Evolutionary conservation across 2,888 invertebrate genomes (phyloP).

Genomic region (Spialia ferax): DNA sequence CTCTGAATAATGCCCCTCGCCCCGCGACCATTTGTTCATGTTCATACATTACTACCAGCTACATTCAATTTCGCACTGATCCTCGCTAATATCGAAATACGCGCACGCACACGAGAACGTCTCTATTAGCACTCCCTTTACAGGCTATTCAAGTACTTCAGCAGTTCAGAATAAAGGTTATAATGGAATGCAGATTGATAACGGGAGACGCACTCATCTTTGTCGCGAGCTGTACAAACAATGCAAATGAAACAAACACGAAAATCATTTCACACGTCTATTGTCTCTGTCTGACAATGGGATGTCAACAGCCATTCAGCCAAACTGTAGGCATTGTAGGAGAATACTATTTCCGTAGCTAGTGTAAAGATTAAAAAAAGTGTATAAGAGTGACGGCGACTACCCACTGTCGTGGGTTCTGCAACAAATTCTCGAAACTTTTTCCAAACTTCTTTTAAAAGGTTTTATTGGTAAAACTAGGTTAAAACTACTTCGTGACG

Average conservation of each 20-base stretch:
- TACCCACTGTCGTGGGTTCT: conserved; percentile 26
- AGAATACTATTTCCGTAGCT: conserved; percentile 49
- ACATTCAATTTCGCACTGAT: conserved; percentile 40
- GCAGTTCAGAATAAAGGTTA: conserved; percentile 33
- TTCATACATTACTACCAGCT: conserved; percentile 36
- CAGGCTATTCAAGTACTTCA: conserved; percentile 12
- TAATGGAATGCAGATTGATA: conserved; percentile 33
- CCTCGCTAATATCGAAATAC: conserved; percentile 40
- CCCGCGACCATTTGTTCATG: conserved; percentile 27
- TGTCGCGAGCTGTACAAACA: conserved; percentile 47
- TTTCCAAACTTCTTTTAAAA: too few species aligned
- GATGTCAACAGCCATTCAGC: conserved; percentile 57
- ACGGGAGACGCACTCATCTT: conserved; percentile 34
- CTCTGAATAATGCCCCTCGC: conserved; percentile 26
- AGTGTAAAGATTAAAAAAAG: conserved; percentile 42
- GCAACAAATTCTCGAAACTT: background rate
- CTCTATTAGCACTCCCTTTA: conserved; percentile 2
- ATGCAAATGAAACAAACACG: conserved; percentile 52
- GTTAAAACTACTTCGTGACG: too few species aligned
- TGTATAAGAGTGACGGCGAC: conserved; percentile 13
- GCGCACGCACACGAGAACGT: conserved; percentile 13
- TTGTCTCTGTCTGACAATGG: conserved; percentile 55
- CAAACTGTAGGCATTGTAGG: conserved; percentile 52
- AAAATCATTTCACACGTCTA: conserved; percentile 53
- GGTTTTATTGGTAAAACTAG: too few species aligned